Evolutionary conservation across 2,797 vertebrate genomes (phyloP).

Genomic region (Dendrocincla tyrannina): DNA sequence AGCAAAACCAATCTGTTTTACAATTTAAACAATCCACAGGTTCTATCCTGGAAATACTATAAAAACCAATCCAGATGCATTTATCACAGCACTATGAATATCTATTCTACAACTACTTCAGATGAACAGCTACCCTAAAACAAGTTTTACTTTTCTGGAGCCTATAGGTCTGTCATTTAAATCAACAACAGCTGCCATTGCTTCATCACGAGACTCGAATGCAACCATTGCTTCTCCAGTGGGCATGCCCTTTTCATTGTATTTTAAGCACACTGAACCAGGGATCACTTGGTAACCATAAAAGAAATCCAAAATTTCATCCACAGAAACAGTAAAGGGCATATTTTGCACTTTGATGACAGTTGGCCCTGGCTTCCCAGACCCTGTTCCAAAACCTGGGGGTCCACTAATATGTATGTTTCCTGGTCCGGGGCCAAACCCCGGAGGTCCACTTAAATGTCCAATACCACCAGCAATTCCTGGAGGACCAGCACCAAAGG

Average conservation of each 20-base stretch:
- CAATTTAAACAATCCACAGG: constrained; percentile 77
- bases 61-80: constrained; percentile 79
- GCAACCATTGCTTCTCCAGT: constrained; percentile 99
- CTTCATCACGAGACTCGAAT: constrained; percentile 97
- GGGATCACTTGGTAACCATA: constrained; percentile 97
- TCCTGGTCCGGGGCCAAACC: constrained; percentile 85
- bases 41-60: constrained; percentile 79
- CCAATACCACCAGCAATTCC: constrained; percentile 80
- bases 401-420: constrained; percentile 84
- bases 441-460: constrained; percentile 82
- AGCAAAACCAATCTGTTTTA: constrained; percentile 72
- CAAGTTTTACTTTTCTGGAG: constrained; percentile 96
- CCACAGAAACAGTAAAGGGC: constrained; percentile 97
- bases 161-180: constrained; percentile 98
- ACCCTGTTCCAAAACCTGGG: constrained; percentile 81
- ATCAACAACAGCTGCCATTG: constrained; percentile 94
- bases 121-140: constrained; percentile 84
- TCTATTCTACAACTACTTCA: constrained; percentile 73
- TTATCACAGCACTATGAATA: constrained; percentile 80
- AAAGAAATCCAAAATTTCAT: constrained; percentile 99
- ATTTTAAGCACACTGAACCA: constrained; percentile 96
- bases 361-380: constrained; percentile 89
- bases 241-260: constrained; percentile 95
- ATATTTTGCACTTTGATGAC: constrained; percentile 98
- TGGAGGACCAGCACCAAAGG: constrained; percentile 78